phyloP scores from a whole-genome alignment of 2,113 vertebrate species.

The Hippocampus guttulatus region DNA sequence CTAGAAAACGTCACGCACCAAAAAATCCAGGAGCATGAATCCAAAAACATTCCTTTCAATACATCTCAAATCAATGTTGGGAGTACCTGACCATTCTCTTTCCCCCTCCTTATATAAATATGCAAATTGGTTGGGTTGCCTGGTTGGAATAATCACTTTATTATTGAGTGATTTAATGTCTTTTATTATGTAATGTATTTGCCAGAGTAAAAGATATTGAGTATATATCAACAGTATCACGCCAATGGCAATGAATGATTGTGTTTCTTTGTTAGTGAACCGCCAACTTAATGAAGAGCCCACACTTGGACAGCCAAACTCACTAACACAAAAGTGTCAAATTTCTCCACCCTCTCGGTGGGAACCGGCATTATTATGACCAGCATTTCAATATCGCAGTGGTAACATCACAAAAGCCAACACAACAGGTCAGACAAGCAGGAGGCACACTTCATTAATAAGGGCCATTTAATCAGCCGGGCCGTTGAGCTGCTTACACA shows the following conservation, averaged over 20 bases:
- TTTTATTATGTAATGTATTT: too few relatives aligned
- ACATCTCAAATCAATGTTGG: too few relatives aligned
- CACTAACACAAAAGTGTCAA: conserved; percentile 32
- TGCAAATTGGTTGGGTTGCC: too few relatives aligned
- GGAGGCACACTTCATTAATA: conserved; percentile 62
- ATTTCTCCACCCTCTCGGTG: conserved; percentile 46
- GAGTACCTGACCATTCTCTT: too few relatives aligned
- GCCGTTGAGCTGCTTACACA: conserved; percentile 46
- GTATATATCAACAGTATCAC: neutral
- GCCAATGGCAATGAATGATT: conserved; percentile 7
- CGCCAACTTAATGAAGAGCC: conserved; percentile 13
- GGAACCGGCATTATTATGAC: conserved; percentile 63
- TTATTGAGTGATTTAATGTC: too few relatives aligned
- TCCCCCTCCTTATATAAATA: too few relatives aligned
- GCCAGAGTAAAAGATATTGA: neutral
- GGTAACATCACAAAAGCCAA: conserved; percentile 65
- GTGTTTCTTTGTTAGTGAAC: conserved; percentile 28
- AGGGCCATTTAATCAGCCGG: conserved; percentile 53
- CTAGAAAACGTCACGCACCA: too few relatives aligned
- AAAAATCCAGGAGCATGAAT: too few relatives aligned
- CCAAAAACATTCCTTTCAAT: too few relatives aligned
- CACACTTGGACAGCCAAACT: conserved; percentile 21
- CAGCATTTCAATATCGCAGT: conserved; percentile 58
- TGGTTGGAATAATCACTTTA: too few relatives aligned
- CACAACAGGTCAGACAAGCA: conserved; percentile 55